Conservation (phyloP, 2,888 invertebrate genomes). For the Junonia oenone region DNA sequence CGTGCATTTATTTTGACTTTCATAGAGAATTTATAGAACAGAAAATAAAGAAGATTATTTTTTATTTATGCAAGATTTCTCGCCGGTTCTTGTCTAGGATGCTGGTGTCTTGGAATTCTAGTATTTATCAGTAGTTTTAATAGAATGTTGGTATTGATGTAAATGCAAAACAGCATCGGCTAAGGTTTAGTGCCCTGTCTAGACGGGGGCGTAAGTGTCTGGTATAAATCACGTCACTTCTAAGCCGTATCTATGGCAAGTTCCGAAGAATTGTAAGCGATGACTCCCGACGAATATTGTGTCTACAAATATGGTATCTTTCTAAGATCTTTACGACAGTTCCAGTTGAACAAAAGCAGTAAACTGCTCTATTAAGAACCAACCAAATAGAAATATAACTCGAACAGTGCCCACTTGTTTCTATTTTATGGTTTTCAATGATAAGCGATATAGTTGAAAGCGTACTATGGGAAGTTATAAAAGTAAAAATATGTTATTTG, state of each 20-base stretch:
- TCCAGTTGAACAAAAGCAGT: not conserved
- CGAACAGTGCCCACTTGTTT: not conserved
- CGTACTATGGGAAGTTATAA: not conserved
- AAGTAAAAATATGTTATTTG: not conserved
- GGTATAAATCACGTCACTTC: slow-evolving; percentile 26
- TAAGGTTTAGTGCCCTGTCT: slow-evolving; percentile 41
- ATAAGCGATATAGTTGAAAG: not conserved
- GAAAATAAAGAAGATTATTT: too few species aligned
- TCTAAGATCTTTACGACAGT: not conserved
- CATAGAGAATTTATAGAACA: too few species aligned
- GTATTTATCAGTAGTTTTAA: not conserved
- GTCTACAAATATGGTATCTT: not conserved
- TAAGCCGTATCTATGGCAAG: slow-evolving; percentile 9
- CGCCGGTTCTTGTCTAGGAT: too few species aligned
- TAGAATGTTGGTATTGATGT: slow-evolving; percentile 5
- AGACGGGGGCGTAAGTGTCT: slow-evolving; percentile 33
- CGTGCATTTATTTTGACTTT: too few species aligned
- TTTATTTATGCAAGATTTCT: too few species aligned
- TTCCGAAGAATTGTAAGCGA: slow-evolving; percentile 6
- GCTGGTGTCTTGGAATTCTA: too few species aligned
- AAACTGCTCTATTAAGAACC: not conserved
- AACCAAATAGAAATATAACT: not conserved
- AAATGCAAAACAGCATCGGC: slow-evolving; percentile 25
- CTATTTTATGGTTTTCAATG: not conserved
- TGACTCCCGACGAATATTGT: not conserved